phyloP scores from a whole-genome alignment of 2,113 vertebrate species.

The Nothoprocta perdicaria region DNA sequence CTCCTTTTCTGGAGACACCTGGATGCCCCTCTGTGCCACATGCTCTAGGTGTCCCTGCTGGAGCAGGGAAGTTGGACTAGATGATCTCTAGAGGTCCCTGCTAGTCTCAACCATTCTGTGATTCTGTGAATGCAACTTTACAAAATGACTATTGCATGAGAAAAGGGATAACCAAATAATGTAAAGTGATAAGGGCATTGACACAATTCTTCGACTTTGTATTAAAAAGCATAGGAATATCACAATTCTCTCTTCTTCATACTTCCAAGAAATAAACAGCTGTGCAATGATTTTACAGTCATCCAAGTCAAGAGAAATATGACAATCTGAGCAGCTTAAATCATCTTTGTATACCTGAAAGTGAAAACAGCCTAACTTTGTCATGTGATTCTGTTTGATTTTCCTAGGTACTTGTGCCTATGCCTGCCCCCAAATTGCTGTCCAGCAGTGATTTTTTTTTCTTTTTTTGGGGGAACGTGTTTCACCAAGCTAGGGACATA shows the following conservation, averaged over 20 bases:
- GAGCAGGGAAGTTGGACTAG: too few species aligned
- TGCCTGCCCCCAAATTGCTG: background rate
- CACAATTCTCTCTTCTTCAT: background rate
- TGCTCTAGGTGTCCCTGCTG: too few species aligned
- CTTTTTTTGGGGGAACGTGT: background rate
- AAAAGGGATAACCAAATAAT: background rate
- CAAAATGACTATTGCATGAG: background rate
- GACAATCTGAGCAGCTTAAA: conserved; percentile 18
- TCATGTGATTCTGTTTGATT: background rate
- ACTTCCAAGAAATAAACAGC: background rate
- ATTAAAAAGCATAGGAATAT: background rate
- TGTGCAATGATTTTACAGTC: background rate
- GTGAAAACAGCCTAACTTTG: background rate
- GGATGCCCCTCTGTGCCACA: too few species aligned
- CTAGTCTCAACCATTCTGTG: too few species aligned
- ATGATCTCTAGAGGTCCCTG: too few species aligned
- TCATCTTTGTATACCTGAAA: conserved; percentile 20
- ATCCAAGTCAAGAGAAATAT: conserved; percentile 8
- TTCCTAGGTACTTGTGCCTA: background rate
- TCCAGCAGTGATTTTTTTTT: background rate
- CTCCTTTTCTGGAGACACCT: too few species aligned
- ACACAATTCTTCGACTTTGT: background rate
- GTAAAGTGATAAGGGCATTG: conserved; percentile 9
- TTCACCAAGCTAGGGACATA: background rate
- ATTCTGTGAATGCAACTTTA: background rate